phyloP scores from a whole-genome alignment of 2,113 vertebrate species.

The Macquaria ambigua region DNA sequence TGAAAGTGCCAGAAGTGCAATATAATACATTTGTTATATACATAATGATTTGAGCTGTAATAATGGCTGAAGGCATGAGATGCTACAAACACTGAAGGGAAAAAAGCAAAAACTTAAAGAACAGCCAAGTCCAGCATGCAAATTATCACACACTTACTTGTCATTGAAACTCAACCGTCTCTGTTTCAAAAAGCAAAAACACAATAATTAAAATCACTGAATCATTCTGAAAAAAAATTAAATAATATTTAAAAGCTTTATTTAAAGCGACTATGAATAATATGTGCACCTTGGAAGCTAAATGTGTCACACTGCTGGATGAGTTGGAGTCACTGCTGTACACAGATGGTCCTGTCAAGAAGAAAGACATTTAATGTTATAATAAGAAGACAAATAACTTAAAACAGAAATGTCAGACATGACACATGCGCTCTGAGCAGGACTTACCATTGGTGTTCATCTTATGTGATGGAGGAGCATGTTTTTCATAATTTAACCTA shows the following conservation, averaged over 20 bases:
- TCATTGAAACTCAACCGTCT: constrained; percentile 7
- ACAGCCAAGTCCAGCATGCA: neutral
- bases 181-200: constrained; percentile 56
- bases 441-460: constrained; percentile 41
- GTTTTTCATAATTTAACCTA: constrained; percentile 64
- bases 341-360: constrained; percentile 2
- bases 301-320: neutral
- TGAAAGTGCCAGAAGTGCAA: neutral
- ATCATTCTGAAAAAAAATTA: neutral
- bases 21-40: neutral
- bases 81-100: neutral
- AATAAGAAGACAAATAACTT: neutral
- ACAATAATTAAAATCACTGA: constrained; percentile 1
- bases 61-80: neutral
- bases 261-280: neutral
- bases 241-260: neutral
- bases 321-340: constrained; percentile 6
- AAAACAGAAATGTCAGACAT: neutral
- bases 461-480: constrained; percentile 22
- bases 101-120: neutral
- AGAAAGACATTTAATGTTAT: neutral
- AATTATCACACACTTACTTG: constrained; percentile 56
- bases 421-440: neutral
- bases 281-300: constrained; percentile 36
- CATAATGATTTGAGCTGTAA: neutral